Evolutionary conservation across 2,888 invertebrate species (phyloP).

Genomic region (Odontothrips loti): DNA sequence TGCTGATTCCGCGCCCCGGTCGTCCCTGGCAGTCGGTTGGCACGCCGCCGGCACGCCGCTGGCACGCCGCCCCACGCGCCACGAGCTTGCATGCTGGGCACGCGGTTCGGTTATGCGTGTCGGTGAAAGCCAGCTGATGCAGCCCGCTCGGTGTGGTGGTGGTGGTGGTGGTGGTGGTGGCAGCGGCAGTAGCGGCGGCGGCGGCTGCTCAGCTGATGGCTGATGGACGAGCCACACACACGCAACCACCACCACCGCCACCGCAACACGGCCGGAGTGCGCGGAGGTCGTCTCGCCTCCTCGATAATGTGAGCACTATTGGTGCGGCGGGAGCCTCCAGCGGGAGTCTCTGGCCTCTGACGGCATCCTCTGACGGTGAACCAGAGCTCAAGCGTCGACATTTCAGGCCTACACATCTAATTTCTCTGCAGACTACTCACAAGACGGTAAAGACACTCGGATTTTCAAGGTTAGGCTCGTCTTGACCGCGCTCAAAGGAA

Average conservation of each 20-base stretch:
- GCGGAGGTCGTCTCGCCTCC: neutral
- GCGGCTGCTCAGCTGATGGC: neutral
- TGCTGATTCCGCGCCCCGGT: neutral
- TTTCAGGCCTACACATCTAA: no score
- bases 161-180: neutral
- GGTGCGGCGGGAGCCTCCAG: no score
- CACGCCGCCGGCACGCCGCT: neutral
- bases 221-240: neutral
- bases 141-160: neutral
- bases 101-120: neutral
- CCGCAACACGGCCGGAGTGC: neutral
- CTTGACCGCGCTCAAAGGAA: no score
- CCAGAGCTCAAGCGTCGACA: no score
- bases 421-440: no score
- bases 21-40: neutral
- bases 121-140: conserved; percentile 11
- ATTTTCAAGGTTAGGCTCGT: no score
- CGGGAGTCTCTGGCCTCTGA: no score
- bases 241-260: neutral
- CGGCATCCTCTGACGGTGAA: no score
- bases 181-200: neutral
- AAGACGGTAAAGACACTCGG: no score
- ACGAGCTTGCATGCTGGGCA: neutral
- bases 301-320: no score
- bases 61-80: neutral